Conservation (phyloP, 2,797 vertebrate genomes). For the Limosa lapponica region DNA sequence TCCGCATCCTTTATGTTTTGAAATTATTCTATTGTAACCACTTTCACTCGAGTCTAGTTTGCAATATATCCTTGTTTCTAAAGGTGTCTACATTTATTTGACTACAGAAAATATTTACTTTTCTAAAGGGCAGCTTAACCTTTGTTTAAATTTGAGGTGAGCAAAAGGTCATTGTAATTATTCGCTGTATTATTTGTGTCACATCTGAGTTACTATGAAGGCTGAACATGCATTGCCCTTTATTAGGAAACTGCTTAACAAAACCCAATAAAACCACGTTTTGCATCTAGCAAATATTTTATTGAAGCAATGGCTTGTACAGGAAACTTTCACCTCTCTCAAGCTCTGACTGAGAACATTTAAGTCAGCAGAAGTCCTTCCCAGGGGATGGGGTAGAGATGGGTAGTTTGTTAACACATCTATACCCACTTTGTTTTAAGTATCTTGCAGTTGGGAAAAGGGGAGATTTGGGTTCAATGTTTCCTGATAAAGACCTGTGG, state of each 20-base stretch:
- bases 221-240: conserved; percentile 75
- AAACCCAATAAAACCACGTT: conserved; percentile 68
- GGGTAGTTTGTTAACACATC: conserved; percentile 30
- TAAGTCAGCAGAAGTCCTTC: conserved; percentile 62
- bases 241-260: conserved; percentile 72
- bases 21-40: conserved; percentile 71
- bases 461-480: not conserved
- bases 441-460: not conserved
- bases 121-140: conserved; percentile 83
- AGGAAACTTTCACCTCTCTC: conserved; percentile 60
- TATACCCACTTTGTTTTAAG: conserved; percentile 50
- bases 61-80: conserved; percentile 73
- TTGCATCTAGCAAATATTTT: conserved; percentile 70
- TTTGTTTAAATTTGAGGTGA: conserved; percentile 84
- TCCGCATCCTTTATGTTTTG: conserved; percentile 67
- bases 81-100: conserved; percentile 79
- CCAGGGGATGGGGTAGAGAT: conserved; percentile 10
- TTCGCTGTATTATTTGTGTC: conserved; percentile 82
- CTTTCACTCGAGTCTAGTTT: conserved; percentile 77
- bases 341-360: conserved; percentile 54
- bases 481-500: conserved; percentile 30
- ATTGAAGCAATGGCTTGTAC: conserved; percentile 63
- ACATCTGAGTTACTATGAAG: conserved; percentile 78
- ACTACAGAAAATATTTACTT: conserved; percentile 82
- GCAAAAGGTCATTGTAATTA: conserved; percentile 80